These are phyloP conservation scores for Agonopterix alstromeriana DNA, from an alignment of 2,888 invertebrate genomes.

Conservation along the genomic window DNA sequence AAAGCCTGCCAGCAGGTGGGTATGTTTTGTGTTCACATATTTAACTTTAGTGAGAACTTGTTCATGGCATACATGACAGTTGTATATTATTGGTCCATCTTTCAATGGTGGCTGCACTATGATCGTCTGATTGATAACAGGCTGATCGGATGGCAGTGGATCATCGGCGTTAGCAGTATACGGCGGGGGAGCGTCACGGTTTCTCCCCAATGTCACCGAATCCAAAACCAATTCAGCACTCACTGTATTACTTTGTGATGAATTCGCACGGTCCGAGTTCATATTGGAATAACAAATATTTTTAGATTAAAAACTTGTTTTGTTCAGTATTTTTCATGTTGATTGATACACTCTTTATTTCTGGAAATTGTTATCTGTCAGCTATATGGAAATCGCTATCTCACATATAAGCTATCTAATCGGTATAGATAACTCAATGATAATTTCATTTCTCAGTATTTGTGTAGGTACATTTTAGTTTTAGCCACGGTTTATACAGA, in stretches of 20 bases:
- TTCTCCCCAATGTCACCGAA: conserved; percentile 20
- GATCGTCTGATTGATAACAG: conserved; percentile 39
- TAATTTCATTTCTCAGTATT: no score
- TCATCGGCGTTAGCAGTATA: conserved; percentile 27
- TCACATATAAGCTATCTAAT: no score
- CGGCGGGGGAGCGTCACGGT: conserved; percentile 51
- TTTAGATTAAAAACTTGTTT: no score
- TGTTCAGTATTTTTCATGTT: no score
- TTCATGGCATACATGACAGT: conserved; percentile 48
- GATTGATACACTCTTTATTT: no score
- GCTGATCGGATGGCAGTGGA: conserved; percentile 16
- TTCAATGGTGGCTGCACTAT: conserved; percentile 43
- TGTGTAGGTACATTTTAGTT: no score
- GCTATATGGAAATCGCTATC: no score
- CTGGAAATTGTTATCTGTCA: no score
- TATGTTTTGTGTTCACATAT: conserved; percentile 52
- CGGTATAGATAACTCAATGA: no score
- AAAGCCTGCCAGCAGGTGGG: conserved; percentile 63
- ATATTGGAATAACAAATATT: conserved; percentile 1
- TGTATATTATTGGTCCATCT: conserved; percentile 36
- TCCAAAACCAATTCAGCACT: conserved; percentile 23
- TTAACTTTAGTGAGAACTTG: conserved; percentile 49
- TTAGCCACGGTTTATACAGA: no score
- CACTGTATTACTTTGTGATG: conserved; percentile 17
- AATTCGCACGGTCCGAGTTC: conserved; percentile 19